Percentiles rank a stretch among this genome's conserved stretches.
phyloP scores from a whole-genome alignment of 2,797 vertebrate genomes.

The Aphelocoma californica region DNA sequence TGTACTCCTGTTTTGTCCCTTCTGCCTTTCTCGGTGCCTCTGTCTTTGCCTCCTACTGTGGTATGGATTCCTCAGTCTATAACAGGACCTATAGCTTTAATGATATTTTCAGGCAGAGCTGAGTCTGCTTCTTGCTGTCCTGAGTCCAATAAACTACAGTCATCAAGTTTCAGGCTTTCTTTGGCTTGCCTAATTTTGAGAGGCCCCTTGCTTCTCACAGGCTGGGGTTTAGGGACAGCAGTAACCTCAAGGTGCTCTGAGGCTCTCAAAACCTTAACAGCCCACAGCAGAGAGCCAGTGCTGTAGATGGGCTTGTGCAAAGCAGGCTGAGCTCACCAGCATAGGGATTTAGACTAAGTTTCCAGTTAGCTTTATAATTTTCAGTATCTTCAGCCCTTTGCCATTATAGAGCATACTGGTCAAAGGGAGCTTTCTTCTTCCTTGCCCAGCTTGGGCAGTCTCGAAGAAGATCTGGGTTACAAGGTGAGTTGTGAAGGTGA shows the following conservation, averaged over 20 bases:
- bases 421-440: not conserved
- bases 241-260: not conserved
- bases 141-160: not conserved
- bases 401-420: not conserved
- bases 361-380: not conserved
- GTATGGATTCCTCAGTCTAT: not conserved
- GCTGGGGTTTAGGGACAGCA: not conserved
- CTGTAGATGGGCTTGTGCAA: not conserved
- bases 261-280: not conserved
- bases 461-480: not conserved
- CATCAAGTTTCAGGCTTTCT: not conserved
- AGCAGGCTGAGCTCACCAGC: not conserved
- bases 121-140: not conserved
- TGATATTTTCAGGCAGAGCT: not conserved
- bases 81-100: not conserved
- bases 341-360: not conserved
- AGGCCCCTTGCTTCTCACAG: not conserved
- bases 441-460: not conserved
- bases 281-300: not conserved
- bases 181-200: not conserved
- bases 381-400: not conserved
- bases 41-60: not conserved
- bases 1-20: not conserved
- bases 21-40: not conserved
- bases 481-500: not conserved